Base-by-base conservation (phyloP, 2,797 vertebrate genomes). In the Miichthys miiuy region DNA sequence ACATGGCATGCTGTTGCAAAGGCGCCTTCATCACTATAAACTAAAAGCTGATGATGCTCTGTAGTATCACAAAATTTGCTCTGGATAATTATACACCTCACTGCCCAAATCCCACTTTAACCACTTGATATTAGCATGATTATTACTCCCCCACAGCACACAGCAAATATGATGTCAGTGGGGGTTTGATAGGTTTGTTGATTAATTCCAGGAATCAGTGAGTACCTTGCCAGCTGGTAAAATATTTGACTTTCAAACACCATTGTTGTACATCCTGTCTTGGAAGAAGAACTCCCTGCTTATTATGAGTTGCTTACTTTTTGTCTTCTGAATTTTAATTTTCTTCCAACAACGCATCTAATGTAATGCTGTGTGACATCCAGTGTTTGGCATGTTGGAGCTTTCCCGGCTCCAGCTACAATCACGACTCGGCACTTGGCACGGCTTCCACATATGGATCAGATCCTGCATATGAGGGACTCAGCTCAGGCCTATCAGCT, bases 51-150 rank as follows among this genome's bases (percentile, higher is more conserved):
- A 66, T 34, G 70, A 71, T 34, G 42, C 21, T 65, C 44, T 65
- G 23, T 10, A 34, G 48, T 20, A 42, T 77, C 57, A 27, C 3
- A 10, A 54, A 21, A 80, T 78, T 54, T 52, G 56, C 55, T 85
- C 62, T 72, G 25, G 71, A 54, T 87, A 67, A 85, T 82, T 79
- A 79, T 6, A 68, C 73, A 75, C 76, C 48, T 84, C 81, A 3
- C 54, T 68, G 74, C 73, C 63, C 51, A 62, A 77, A 25, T 82
- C 71, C 57, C 58, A 57, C 2, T 79, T 71, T 82, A 71, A 62
- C 46, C 27, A 23, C 52, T 61, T 41, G 48, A 74, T 74, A 73
- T 70, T 69, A 70, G 56, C 27, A 16, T 25, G 52, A 56, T 34
- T 68, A 52, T 52, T 62, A 11, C 68, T 68, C 68, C 74, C 56